These are phyloP conservation scores for Yponomeuta cagnagella DNA, from an alignment of 2,888 invertebrate species.

Conservation along the genomic window DNA sequence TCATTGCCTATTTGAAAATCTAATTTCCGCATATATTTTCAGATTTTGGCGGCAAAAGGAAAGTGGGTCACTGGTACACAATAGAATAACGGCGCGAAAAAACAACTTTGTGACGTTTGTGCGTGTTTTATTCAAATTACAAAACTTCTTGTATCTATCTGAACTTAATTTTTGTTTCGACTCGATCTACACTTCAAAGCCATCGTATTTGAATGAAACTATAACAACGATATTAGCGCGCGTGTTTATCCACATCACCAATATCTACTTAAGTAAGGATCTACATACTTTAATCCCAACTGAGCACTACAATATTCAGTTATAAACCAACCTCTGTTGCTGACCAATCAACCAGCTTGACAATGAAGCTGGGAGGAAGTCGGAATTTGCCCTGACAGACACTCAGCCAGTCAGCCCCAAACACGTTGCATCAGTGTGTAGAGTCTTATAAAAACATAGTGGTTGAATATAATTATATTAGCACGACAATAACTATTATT, in stretches of 20 bases:
- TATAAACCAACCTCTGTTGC: neutral
- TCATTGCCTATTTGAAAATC: conserved; percentile 13
- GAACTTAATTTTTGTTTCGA: too few relatives aligned
- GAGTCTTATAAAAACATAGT: neutral
- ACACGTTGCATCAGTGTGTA: too few relatives aligned
- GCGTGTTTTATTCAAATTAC: conserved; percentile 22
- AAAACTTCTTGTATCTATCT: too few relatives aligned
- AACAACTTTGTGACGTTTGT: neutral
- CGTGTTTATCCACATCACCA: too few relatives aligned
- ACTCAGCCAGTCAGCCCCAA: too few relatives aligned
- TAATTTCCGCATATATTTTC: conserved; percentile 6
- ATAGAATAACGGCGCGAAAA: conserved; percentile 3
- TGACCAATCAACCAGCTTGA: neutral
- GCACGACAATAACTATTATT: too few relatives aligned
- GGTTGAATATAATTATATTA: neutral
- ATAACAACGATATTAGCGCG: too few relatives aligned
- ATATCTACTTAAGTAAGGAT: too few relatives aligned
- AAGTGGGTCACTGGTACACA: conserved; percentile 10
- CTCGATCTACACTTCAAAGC: too few relatives aligned
- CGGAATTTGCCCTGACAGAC: neutral
- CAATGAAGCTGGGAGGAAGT: neutral
- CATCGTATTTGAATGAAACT: too few relatives aligned
- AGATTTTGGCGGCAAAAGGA: conserved; percentile 12
- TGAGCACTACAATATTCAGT: neutral
- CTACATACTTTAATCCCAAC: neutral